Percentiles rank a stretch among this genome's conserved stretches.
These are phyloP conservation scores for Pseudomyrmex sp. DNA, from an alignment of 1,140 invertebrate species.

Conservation along the genomic window DNA sequence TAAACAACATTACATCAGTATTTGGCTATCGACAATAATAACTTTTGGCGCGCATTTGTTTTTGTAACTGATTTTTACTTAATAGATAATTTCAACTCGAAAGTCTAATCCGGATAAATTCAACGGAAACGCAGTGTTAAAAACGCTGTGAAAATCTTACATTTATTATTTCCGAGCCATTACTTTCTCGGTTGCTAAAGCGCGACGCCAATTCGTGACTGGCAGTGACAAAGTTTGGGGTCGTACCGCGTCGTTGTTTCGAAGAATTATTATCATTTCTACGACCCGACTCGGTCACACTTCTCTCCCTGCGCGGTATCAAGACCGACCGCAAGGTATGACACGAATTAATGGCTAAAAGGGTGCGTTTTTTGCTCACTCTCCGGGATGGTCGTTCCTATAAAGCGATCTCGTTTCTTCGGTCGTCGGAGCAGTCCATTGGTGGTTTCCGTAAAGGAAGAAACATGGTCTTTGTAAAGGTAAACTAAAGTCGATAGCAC, in stretches of 20 bases:
- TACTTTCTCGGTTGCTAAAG: conserved; percentile 15
- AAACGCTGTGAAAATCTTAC: conserved; percentile 21
- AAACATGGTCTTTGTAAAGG: conserved; percentile 53
- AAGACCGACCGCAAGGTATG: conserved; percentile 4
- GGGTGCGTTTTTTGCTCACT: conserved; percentile 27
- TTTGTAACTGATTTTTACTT: conserved; percentile 50
- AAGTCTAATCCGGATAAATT: neutral
- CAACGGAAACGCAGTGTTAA: neutral
- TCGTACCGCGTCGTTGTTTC: conserved; percentile 40
- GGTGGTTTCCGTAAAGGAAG: conserved; percentile 23
- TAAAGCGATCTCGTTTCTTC: conserved; percentile 60
- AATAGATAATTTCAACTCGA: neutral
- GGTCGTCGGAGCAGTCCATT: conserved; percentile 41
- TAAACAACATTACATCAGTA: conserved; percentile 50
- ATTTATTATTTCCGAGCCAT: conserved; percentile 41
- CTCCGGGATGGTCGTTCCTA: conserved; percentile 14
- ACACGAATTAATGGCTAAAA: conserved; percentile 67
- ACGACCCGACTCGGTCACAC: neutral
- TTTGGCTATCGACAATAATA: conserved; percentile 54
- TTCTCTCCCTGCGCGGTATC: conserved; percentile 46
- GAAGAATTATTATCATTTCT: conserved; percentile 57
- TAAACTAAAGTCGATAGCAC: conserved; percentile 47
- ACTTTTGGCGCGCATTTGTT: conserved; percentile 55
- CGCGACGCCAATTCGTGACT: conserved; percentile 28
- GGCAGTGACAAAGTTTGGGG: conserved; percentile 53